Base-by-base conservation (phyloP, 1,140 invertebrate genomes). In the Cydia fagiglandana region DNA sequence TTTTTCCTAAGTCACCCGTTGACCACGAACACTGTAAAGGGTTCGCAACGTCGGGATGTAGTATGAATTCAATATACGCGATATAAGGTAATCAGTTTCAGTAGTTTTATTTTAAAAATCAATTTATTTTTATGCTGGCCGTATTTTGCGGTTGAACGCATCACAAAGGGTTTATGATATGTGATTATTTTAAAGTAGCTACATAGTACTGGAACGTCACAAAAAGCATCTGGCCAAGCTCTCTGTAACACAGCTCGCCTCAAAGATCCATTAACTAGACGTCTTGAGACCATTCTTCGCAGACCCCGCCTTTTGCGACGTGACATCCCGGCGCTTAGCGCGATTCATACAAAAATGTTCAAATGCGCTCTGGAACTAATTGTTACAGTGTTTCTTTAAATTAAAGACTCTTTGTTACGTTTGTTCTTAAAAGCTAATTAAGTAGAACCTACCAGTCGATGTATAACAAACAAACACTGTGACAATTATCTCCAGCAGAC, bases 231-330 rank as follows among this genome's bases (percentile, higher is more conserved):
- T 61, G 56, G 56, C 56, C 9, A 61, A 61, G 56, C 9, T 61
- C 56, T 61, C n/a, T 61, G 56, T 9, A 61, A 61, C 56, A n/a
- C 56, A n/a, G 56, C 20, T 17, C 50, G 56, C 9, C 17, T n/a
- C 56, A 70, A n/a, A 38, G 34, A 17, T 70, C 66, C 66, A 70
- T 70, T 70, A 70, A 70, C 13, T 61, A n/a, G 20, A 61, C 30
- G 24, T 70, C 66, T 70, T 38, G 66, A 45, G n/a, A n/a, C 34
- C 66, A 70, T 70, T 70, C 66, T 17, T 70, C 34, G 34, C 66
- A 70, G 66, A 38, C 30, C 15, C 64, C 66, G 66, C 17, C 66
- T 38, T 68, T 70, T 41, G 30, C 66, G 30, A 68, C 64, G 13
- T 41, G 13, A 34, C 38, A 30, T 17, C 66, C 20, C 56, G 6